Conservation (phyloP, 2,113 vertebrate species). For the Chionomys nivalis region DNA sequence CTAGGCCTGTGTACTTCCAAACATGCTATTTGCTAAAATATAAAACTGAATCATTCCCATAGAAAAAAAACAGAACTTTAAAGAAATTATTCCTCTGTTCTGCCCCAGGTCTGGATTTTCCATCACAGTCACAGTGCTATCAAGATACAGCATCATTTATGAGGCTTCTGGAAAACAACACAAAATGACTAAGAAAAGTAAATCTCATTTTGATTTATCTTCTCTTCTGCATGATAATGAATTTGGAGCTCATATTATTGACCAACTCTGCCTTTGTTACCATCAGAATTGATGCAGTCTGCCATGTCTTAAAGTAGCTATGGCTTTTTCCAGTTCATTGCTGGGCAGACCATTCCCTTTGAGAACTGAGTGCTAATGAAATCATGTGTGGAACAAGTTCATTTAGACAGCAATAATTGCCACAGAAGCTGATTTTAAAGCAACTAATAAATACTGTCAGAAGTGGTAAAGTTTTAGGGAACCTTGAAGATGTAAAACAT, state of each 20-base stretch:
- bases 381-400: conserved; percentile 17
- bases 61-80: not conserved
- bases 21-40: not conserved
- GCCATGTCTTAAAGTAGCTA: conserved; percentile 69
- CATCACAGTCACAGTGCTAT: not conserved
- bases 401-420: conserved; percentile 65
- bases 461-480: not conserved
- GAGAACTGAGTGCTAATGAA: conserved; percentile 72
- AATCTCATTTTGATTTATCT: conserved; percentile 79
- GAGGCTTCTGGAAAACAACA: conserved; percentile 30
- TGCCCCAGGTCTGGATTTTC: conserved; percentile 20
- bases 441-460: conserved; percentile 2
- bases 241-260: conserved; percentile 69
- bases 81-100: conserved; percentile 40
- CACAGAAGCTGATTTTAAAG: conserved; percentile 25
- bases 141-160: conserved; percentile 70
- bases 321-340: conserved; percentile 68
- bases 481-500: conserved; percentile 43
- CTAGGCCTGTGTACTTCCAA: not conserved
- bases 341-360: not conserved
- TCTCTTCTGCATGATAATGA: conserved; percentile 60
- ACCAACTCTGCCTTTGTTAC: conserved; percentile 72
- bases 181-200: conserved; percentile 69
- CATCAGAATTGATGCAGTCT: conserved; percentile 77
- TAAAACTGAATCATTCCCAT: conserved; percentile 9